Evolutionary conservation across 1,140 invertebrate species (phyloP).

Genomic region (Apis laboriosa): DNA sequence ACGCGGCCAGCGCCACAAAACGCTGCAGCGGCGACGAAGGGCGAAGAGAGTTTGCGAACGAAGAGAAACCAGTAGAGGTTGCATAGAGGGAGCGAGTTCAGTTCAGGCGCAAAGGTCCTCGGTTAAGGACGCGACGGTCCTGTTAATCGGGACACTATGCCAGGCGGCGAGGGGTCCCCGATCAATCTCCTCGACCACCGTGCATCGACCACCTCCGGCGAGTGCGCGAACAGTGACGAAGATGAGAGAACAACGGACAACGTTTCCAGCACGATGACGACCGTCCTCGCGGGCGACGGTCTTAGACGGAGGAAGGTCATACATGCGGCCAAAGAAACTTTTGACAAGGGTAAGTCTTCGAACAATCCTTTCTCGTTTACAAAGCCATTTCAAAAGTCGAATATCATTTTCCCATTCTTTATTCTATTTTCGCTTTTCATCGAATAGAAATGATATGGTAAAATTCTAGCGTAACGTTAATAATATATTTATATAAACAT

Average conservation of each 20-base stretch:
- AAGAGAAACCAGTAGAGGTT: background rate
- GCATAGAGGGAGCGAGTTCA: slow-evolving; percentile 42
- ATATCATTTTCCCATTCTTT: background rate
- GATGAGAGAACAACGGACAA: slow-evolving; percentile 58
- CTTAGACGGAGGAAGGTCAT: slow-evolving; percentile 83
- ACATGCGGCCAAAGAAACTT: slow-evolving; percentile 83
- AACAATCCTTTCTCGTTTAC: background rate
- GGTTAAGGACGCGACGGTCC: slow-evolving; percentile 73
- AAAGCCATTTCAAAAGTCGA: background rate
- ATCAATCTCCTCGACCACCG: slow-evolving; percentile 69
- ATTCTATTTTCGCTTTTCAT: background rate
- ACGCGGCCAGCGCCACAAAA: background rate
- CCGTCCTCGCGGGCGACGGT: slow-evolving; percentile 69
- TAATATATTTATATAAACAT: background rate
- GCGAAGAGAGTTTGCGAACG: background rate
- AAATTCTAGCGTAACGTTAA: background rate
- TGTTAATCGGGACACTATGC: slow-evolving; percentile 74
- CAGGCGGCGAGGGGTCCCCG: slow-evolving; percentile 80
- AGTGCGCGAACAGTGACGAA: slow-evolving; percentile 66
- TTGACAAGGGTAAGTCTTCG: slow-evolving; percentile 82
- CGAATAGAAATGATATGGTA: background rate
- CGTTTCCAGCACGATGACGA: slow-evolving; percentile 56
- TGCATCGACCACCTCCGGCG: slow-evolving; percentile 51
- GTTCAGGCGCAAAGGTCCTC: slow-evolving; percentile 73
- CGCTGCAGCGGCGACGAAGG: slow-evolving; percentile 2